Base-by-base conservation (phyloP, 2,113 vertebrate species). In the Gobio gobio region DNA sequence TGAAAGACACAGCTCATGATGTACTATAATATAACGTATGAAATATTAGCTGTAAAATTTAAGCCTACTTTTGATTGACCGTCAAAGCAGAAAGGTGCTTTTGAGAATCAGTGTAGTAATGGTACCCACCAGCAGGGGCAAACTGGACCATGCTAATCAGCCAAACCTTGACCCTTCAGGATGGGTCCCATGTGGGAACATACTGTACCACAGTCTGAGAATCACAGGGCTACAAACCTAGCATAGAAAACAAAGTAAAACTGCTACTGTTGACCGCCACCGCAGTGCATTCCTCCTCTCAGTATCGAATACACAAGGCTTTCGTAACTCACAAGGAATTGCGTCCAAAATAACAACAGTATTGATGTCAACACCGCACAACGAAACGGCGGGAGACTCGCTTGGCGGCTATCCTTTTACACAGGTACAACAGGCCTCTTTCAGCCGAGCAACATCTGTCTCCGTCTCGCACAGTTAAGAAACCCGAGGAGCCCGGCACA, bases 281-380 rank as follows among this genome's bases (percentile, higher is more conserved):
- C 10, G 4, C 76, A 59, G 56, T 43, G 36, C 76, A 78, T 75
- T 72, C 47, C 54, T 45, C 58, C 22, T 76, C 70, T 81, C 70
- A 47, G 84, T 40, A 73, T 66, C n/a, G 8, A 58, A 83, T 36
- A 76, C 68, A 20, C 1, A 43, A 10, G 74, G 61, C 63, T 79
- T 66, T 85, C 49, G 5, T 84, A 84, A 86, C 70, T 81, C 45
- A 36, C 20, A 36, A 58, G 68, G 82, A 82, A 59, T 75, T 68
- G 59, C 56, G 81, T 82, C 82, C 80, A 88, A 86, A 88, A 86
- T 78, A 83, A 82, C 84, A 86, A 81, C 75, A 76, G 84, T 79
- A 86, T 75, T 83, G 78, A 86, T 86, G 84, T 74, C 61, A 83
- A 76, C 29, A 79, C 56, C 63, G 58, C 56, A 22, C 74, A 83